Conservation (phyloP, 2,113 vertebrate genomes). For the Ageneiosus marmoratus region DNA sequence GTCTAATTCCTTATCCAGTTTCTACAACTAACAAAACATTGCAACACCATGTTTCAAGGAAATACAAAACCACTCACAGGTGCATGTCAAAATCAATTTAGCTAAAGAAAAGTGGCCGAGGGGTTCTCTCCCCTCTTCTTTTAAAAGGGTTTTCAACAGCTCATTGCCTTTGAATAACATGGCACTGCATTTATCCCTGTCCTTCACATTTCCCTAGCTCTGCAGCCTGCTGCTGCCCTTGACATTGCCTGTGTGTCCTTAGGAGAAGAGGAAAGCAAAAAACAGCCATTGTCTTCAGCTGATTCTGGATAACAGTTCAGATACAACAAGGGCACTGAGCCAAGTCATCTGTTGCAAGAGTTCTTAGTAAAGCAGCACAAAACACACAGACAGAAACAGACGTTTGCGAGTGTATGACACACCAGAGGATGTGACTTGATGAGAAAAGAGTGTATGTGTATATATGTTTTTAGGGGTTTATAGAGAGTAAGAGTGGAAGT, state of each 20-base stretch:
- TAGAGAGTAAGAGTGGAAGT: constrained; percentile 35
- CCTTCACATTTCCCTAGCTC: constrained; percentile 67
- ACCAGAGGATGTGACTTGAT: constrained; percentile 17
- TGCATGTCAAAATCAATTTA: constrained; percentile 57
- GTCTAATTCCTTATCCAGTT: constrained; percentile 59
- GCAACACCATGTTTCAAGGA: constrained; percentile 60
- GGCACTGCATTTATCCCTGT: constrained; percentile 52
- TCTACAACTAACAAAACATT: constrained; percentile 48
- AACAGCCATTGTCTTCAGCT: constrained; percentile 61
- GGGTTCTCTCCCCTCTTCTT: constrained; percentile 59
- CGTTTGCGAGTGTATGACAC: constrained; percentile 49
- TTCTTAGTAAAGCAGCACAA: constrained; percentile 44
- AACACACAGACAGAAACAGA: constrained; percentile 57
- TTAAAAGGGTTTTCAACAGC: constrained; percentile 49
- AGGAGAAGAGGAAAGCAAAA: constrained; percentile 57
- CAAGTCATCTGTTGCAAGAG: constrained; percentile 54
- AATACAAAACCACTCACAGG: constrained; percentile 52
- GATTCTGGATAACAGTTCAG: constrained; percentile 63
- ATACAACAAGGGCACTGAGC: constrained; percentile 56
- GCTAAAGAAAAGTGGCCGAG: constrained; percentile 54
- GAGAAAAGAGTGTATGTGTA: constrained; percentile 8
- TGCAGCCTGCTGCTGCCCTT: constrained; percentile 47
- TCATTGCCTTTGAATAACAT: constrained; percentile 57
- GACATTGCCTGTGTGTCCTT: constrained; percentile 54
- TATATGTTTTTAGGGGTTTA: constrained; percentile 30